Evolutionary conservation across 1,140 invertebrate species (phyloP).

Genomic region (Diploscapter pachys): DNA sequence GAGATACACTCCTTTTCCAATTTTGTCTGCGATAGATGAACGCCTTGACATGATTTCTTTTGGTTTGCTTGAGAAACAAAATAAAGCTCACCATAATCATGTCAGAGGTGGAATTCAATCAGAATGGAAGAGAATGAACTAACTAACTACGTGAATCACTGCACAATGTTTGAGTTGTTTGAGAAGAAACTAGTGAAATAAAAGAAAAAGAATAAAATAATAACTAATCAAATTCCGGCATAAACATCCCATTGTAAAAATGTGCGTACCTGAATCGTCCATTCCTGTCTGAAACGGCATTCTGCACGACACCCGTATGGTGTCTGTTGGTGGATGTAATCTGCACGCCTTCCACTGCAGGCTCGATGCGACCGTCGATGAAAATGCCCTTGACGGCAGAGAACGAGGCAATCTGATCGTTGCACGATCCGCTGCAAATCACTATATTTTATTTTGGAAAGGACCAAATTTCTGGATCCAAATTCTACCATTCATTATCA

Average conservation of each 20-base stretch:
- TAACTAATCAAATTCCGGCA: constrained; percentile 60
- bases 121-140: too few relatives aligned
- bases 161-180: too few relatives aligned
- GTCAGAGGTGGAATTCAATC: too few relatives aligned
- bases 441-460: constrained; percentile 8
- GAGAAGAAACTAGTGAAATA: too few relatives aligned
- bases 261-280: constrained; percentile 67
- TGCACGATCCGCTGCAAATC: constrained; percentile 21
- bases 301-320: constrained; percentile 51
- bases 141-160: too few relatives aligned
- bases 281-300: constrained; percentile 63
- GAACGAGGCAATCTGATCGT: constrained; percentile 18
- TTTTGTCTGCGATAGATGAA: too few relatives aligned
- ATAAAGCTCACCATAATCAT: too few relatives aligned
- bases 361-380: constrained; percentile 66
- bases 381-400: constrained; percentile 61
- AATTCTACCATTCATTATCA: too few relatives aligned
- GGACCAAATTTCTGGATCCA: not conserved
- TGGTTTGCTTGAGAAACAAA: too few relatives aligned
- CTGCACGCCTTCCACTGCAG: constrained; percentile 69
- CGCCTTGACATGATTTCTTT: too few relatives aligned
- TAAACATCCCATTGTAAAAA: constrained; percentile 59
- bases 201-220: too few relatives aligned
- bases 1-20: too few relatives aligned
- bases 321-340: constrained; percentile 64